Base-by-base conservation (phyloP, 2,113 vertebrate genomes). In the Cephalopterus ornatus region DNA sequence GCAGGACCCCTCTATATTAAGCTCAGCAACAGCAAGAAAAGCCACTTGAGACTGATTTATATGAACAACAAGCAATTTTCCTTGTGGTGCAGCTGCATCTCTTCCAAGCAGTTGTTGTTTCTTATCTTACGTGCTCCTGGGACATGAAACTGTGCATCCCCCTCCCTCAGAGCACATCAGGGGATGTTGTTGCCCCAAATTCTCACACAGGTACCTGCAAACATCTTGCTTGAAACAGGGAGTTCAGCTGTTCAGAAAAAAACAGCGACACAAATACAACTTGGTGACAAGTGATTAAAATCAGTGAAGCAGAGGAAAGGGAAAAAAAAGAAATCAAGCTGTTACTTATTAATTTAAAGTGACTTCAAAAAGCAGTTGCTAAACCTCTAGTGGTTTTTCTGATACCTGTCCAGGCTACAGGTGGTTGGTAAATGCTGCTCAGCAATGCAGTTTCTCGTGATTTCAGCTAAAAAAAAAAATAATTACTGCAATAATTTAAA, bases 261-360 rank as follows among this genome's bases (percentile, higher is more conserved):
- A 71, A 32, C 21, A 71, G 21, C 19, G 39, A 47, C 55, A 65
- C 10, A 33, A 27, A 68, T 21, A 93, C 74, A 91, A 65, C 58
- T 79, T 41, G 27, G 90, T 92, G 82, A 70, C 82, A 86, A 91
- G 53, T 65, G 87, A 62, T 93, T 81, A 91, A 96, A 96, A 89
- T 63, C 84, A 87, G 63, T 37, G n/a, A 88, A 77, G 78, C 20
- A 46, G 35, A 61, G 24, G 30, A 53, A 91, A 50, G 14, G 0
- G 1, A 26, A 37, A 49, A 80, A 84, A 44, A 75, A 41, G 82
- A 44, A 75, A 41, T 15, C 35, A 79, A 92, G 50, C 76, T 80
- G 42, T 73, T 90, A 74, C 33, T 66, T 93, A 89, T 49, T 89
- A 85, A 74, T 91, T 92, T 92, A 79, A 52, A 89, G 59, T 72